Percentiles rank a stretch among this genome's conserved stretches.
These are phyloP conservation scores for Plumapathes pennacea DNA, from an alignment of 92 coral and sea anemone genomes.

Conservation along the genomic window DNA sequence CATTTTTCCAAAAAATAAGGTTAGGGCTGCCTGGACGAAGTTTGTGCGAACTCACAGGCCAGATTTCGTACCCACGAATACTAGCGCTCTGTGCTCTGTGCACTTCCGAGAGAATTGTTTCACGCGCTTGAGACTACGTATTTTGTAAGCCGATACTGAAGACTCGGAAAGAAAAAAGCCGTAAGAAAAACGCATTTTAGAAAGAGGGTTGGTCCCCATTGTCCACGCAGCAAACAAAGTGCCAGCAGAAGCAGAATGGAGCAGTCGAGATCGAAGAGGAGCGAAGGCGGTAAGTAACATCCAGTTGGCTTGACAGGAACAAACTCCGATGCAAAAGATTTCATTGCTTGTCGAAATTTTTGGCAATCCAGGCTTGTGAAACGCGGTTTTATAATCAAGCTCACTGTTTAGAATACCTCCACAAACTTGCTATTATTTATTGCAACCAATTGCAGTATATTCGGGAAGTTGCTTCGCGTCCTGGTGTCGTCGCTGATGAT, in stretches of 20 bases:
- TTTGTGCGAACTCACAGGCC: conserved; percentile 38
- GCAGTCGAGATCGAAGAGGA: conserved; percentile 26
- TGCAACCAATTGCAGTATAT: too few relatives aligned
- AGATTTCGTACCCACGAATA: conserved; percentile 11
- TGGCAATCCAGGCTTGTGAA: too few relatives aligned
- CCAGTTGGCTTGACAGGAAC: too few relatives aligned
- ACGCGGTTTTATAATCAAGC: too few relatives aligned
- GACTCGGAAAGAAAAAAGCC: conserved; percentile 2
- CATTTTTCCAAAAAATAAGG: conserved; percentile 9
- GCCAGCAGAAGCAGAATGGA: conserved; percentile 17
- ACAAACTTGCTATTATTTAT: too few relatives aligned
- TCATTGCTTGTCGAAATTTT: too few relatives aligned
- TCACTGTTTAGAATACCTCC: too few relatives aligned
- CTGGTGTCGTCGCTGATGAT: too few relatives aligned
- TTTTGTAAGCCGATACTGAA: neutral
- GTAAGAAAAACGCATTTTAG: conserved; percentile 16
- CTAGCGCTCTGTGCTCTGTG: conserved; percentile 23
- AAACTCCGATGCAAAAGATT: too few relatives aligned
- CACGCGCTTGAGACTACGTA: conserved; percentile 10
- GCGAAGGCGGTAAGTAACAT: conserved; percentile 24
- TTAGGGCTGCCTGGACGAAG: conserved; percentile 35
- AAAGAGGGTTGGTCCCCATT: conserved; percentile 25
- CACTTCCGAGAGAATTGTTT: conserved; percentile 18
- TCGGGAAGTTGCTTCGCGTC: too few relatives aligned
- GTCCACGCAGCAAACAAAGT: conserved; percentile 33